phyloP scores from a whole-genome alignment of 2,888 invertebrate species.

The Sinodicranocentrus sp. region DNA sequence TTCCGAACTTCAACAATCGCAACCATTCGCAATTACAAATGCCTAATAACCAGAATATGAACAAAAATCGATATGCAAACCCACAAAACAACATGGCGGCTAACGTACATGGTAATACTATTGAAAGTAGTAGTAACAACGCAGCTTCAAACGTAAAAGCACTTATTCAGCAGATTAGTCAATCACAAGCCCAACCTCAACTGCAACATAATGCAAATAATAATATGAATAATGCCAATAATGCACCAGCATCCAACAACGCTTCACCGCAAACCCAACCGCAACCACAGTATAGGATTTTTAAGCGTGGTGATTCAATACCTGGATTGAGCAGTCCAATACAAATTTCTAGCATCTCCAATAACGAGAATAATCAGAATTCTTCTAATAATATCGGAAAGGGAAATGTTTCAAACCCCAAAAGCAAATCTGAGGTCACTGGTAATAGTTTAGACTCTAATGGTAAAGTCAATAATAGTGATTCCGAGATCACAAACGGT shows the following conservation, averaged over 20 bases:
- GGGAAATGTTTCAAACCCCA: background rate
- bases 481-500: background rate
- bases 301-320: constrained; percentile 73
- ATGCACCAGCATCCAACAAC: background rate
- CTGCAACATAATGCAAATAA: constrained; percentile 40
- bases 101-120: background rate
- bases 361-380: background rate
- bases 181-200: background rate
- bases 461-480: too few species aligned
- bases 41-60: constrained; percentile 41
- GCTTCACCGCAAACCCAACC: constrained; percentile 7
- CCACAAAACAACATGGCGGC: constrained; percentile 5
- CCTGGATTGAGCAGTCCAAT: constrained; percentile 72
- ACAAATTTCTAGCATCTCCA: constrained; percentile 5
- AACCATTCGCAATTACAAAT: constrained; percentile 11
- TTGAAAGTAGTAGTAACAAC: constrained; percentile 11
- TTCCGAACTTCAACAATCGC: constrained; percentile 11
- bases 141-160: constrained; percentile 34
- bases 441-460: too few species aligned
- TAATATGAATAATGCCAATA: background rate
- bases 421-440: too few species aligned
- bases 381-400: background rate
- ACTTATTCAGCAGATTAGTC: constrained; percentile 47
- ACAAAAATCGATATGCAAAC: constrained; percentile 35
- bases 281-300: constrained; percentile 73